Conservation (phyloP, 1,140 invertebrate genomes). For the Drosophila nigrodunni region DNA sequence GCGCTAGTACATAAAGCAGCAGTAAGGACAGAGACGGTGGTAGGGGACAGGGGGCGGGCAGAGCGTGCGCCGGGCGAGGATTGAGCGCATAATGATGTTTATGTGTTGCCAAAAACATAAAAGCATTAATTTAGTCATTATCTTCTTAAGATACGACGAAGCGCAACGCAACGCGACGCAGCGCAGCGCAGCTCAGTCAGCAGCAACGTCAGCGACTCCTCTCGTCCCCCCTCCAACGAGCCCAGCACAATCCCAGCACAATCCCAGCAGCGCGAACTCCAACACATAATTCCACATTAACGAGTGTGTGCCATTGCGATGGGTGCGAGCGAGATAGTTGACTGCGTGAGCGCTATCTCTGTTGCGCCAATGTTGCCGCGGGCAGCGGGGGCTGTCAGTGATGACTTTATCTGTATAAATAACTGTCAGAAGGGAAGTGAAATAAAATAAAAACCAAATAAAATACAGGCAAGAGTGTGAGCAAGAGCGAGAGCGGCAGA, state of each 20-base stretch:
- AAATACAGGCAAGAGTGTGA: slow-evolving; percentile 17
- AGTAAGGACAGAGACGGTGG: background rate
- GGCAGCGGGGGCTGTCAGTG: slow-evolving; percentile 70
- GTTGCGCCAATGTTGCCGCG: slow-evolving; percentile 19
- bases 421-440: slow-evolving; percentile 67
- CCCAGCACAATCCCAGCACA: slow-evolving; percentile 5
- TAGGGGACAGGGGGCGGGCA: background rate
- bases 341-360: slow-evolving; percentile 20
- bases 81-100: slow-evolving; percentile 84
- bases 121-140: slow-evolving; percentile 85
- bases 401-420: slow-evolving; percentile 84
- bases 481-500: slow-evolving; percentile 17
- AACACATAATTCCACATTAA: slow-evolving; percentile 58
- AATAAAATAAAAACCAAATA: slow-evolving; percentile 37
- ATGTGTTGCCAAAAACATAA: slow-evolving; percentile 85
- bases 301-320: slow-evolving; percentile 47
- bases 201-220: slow-evolving; percentile 7
- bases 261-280: slow-evolving; percentile 41
- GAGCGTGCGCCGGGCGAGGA: slow-evolving; percentile 53
- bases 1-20: slow-evolving; percentile 19
- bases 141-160: slow-evolving; percentile 82
- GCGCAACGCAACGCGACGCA: slow-evolving; percentile 29
- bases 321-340: slow-evolving; percentile 24
- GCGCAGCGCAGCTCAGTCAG: slow-evolving; percentile 31
- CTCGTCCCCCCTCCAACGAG: background rate